These are phyloP conservation scores for Podabrus alpinus DNA, from an alignment of 2,888 invertebrate genomes.

Conservation along the genomic window DNA sequence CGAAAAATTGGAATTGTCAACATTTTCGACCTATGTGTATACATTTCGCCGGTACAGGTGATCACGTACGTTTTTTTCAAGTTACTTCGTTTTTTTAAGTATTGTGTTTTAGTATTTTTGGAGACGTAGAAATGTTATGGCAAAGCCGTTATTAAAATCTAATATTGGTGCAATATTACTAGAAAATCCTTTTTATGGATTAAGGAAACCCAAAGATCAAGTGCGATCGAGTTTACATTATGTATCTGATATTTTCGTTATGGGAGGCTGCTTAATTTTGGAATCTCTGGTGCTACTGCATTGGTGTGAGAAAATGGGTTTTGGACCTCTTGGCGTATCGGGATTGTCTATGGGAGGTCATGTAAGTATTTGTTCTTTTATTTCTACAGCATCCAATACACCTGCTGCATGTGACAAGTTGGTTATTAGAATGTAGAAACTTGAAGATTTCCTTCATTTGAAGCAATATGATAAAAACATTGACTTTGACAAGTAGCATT, in stretches of 20 bases:
- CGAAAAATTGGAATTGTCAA: constrained; percentile 73
- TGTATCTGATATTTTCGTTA: constrained; percentile 97
- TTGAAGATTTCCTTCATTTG: too few species aligned
- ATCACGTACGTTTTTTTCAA: constrained; percentile 74
- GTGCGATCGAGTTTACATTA: constrained; percentile 88
- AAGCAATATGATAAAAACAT: too few species aligned
- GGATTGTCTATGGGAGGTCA: constrained; percentile 98
- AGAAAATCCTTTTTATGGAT: constrained; percentile 96
- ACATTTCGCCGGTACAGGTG: constrained; percentile 96
- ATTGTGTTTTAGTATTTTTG: constrained; percentile 76
- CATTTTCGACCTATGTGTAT: constrained; percentile 83
- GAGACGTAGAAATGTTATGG: constrained; percentile 87
- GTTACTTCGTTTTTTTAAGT: background rate
- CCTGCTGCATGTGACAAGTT: too few species aligned
- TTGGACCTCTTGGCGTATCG: constrained; percentile 91
- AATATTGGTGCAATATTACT: constrained; percentile 92
- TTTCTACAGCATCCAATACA: too few species aligned
- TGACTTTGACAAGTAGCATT: too few species aligned
- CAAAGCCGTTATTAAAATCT: constrained; percentile 87
- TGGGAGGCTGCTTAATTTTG: constrained; percentile 95
- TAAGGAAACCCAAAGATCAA: constrained; percentile 86
- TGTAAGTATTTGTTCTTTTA: constrained; percentile 59
- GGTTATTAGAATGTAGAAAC: too few species aligned
- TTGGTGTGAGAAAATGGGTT: constrained; percentile 91
- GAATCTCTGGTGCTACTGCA: constrained; percentile 90